Evolutionary conservation across 2,113 vertebrate species (phyloP).

Genomic region (Dromiciops gliroides): DNA sequence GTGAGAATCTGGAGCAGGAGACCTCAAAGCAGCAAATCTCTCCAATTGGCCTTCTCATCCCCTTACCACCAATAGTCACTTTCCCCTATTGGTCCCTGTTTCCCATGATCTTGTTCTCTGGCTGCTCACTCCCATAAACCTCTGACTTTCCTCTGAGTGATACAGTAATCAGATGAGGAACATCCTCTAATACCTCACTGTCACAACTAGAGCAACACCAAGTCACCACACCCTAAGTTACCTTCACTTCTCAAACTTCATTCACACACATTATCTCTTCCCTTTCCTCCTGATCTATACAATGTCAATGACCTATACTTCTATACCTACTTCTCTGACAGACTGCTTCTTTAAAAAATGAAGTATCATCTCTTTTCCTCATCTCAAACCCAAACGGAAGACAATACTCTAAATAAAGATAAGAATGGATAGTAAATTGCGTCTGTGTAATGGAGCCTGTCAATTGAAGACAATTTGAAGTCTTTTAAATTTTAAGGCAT

Average conservation of each 20-base stretch:
- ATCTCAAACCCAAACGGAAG: not conserved
- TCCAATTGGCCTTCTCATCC: not conserved
- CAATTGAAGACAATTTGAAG: conserved; percentile 10
- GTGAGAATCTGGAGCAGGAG: not conserved
- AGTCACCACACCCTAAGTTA: not conserved
- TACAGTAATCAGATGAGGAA: not conserved
- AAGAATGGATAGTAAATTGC: not conserved
- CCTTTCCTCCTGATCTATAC: not conserved
- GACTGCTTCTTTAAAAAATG: not conserved
- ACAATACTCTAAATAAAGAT: not conserved
- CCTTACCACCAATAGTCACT: not conserved
- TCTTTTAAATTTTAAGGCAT: not conserved
- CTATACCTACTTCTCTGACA: not conserved
- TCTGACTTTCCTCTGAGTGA: conserved; percentile 2
- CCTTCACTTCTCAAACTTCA: not conserved
- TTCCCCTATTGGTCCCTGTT: not conserved
- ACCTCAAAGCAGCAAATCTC: not conserved
- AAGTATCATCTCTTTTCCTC: not conserved
- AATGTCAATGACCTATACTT: not conserved
- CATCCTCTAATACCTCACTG: not conserved
- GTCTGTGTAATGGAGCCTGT: not conserved
- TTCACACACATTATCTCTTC: not conserved
- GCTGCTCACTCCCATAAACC: not conserved
- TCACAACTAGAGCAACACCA: not conserved
- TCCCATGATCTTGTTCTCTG: not conserved